Conservation (phyloP, 2,113 vertebrate species). For the Dasyornis broadbenti region DNA sequence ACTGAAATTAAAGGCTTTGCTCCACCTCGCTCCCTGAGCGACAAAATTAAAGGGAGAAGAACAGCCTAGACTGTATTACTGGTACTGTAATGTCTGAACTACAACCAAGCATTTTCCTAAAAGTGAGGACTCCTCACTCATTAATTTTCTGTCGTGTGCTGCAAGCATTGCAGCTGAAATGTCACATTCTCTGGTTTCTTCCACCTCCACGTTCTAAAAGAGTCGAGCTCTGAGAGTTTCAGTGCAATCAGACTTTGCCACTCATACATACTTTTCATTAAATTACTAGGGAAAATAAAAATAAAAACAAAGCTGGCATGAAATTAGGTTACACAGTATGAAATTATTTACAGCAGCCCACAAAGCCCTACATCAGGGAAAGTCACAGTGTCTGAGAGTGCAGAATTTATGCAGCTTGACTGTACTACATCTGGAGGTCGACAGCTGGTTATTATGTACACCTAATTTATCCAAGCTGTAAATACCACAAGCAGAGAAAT, state of each 20-base stretch:
- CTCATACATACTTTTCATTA: slow-evolving; percentile 34
- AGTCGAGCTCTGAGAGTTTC: background rate
- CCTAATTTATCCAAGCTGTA: slow-evolving; percentile 72
- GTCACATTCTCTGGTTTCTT: background rate
- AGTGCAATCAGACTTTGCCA: background rate
- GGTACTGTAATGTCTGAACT: background rate
- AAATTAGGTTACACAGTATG: slow-evolving; percentile 65
- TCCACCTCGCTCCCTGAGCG: background rate
- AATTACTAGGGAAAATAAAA: slow-evolving; percentile 52
- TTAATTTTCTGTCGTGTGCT: background rate
- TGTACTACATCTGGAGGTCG: slow-evolving; percentile 63
- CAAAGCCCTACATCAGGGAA: slow-evolving; percentile 12
- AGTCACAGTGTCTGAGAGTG: slow-evolving; percentile 2
- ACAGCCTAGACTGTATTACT: background rate
- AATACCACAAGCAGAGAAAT: slow-evolving; percentile 61
- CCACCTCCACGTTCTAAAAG: background rate
- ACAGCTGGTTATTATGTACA: slow-evolving; percentile 76
- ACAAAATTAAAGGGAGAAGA: background rate
- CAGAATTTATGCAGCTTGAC: slow-evolving; percentile 61
- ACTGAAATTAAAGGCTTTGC: background rate
- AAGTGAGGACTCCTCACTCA: background rate
- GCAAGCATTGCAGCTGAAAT: background rate
- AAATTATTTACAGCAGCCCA: slow-evolving; percentile 60
- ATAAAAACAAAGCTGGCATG: slow-evolving; percentile 69
- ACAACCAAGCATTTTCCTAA: background rate